phyloP scores from a whole-genome alignment of 2,797 vertebrate species.

The Periparus ater region DNA sequence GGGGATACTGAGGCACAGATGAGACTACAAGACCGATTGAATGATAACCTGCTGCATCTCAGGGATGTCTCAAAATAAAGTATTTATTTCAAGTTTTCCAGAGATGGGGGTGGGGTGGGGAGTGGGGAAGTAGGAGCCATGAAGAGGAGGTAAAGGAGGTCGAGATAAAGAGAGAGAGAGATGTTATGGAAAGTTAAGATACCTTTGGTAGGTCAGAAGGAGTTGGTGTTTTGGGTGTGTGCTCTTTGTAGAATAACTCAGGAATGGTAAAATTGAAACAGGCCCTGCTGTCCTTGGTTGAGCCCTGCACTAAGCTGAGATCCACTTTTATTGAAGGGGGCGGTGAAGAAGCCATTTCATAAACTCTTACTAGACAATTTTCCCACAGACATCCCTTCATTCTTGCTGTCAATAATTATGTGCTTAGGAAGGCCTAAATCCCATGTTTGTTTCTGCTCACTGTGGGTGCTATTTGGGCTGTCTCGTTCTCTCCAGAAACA shows the following conservation, averaged over 20 bases:
- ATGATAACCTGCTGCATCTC: not conserved
- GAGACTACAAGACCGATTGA: not conserved
- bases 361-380: not conserved
- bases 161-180: not conserved
- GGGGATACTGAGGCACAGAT: not conserved
- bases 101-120: rapidly evolving
- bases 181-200: not conserved
- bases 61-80: not conserved
- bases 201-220: not conserved
- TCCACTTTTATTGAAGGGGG: not conserved
- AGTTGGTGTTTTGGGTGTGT: not conserved
- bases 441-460: not conserved
- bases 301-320: not conserved
- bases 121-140: no score
- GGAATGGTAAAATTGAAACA: not conserved
- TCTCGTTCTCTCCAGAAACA: not conserved
- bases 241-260: not conserved
- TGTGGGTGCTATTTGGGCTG: not conserved
- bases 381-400: not conserved
- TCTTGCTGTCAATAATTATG: not conserved
- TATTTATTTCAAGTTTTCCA: not conserved
- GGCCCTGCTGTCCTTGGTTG: not conserved
- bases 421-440: not conserved
- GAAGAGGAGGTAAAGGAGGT: not conserved
- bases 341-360: not conserved